Evolutionary conservation across 2,888 invertebrate species (phyloP).

Genomic region (Tridacna gigas): DNA sequence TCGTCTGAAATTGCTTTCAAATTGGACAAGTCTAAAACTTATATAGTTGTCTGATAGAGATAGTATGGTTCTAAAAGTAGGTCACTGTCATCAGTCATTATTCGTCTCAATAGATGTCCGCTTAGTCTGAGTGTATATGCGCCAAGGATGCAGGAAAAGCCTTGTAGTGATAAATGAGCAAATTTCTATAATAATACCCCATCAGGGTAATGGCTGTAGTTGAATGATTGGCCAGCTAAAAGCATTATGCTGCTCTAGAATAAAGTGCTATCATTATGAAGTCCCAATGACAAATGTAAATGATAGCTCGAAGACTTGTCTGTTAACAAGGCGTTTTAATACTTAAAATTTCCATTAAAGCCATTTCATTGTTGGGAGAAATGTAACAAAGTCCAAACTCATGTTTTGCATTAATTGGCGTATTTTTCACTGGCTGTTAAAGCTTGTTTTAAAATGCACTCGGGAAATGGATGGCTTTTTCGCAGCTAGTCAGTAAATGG

Average conservation of each 20-base stretch:
- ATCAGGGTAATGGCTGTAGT: constrained; percentile 52
- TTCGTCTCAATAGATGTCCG: neutral
- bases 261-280: constrained; percentile 62
- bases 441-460: constrained; percentile 28
- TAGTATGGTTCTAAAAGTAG: constrained; percentile 26
- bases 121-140: neutral
- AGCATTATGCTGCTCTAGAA: constrained; percentile 64
- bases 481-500: constrained; percentile 1
- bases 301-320: constrained; percentile 52
- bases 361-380: constrained; percentile 37
- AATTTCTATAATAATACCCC: constrained; percentile 48
- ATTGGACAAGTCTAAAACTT: neutral
- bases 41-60: too few species aligned
- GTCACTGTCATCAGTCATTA: constrained; percentile 20
- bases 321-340: constrained; percentile 19
- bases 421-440: constrained; percentile 37
- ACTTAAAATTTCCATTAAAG: constrained; percentile 50
- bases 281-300: constrained; percentile 66
- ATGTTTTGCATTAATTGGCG: constrained; percentile 61
- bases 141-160: constrained; percentile 3
- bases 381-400: constrained; percentile 56
- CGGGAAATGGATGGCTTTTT: constrained; percentile 46
- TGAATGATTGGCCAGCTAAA: constrained; percentile 61
- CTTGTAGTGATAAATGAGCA: constrained; percentile 40
- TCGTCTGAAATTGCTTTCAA: neutral